Conservation (phyloP, 2,113 vertebrate genomes). For the Mesocricetus auratus region DNA sequence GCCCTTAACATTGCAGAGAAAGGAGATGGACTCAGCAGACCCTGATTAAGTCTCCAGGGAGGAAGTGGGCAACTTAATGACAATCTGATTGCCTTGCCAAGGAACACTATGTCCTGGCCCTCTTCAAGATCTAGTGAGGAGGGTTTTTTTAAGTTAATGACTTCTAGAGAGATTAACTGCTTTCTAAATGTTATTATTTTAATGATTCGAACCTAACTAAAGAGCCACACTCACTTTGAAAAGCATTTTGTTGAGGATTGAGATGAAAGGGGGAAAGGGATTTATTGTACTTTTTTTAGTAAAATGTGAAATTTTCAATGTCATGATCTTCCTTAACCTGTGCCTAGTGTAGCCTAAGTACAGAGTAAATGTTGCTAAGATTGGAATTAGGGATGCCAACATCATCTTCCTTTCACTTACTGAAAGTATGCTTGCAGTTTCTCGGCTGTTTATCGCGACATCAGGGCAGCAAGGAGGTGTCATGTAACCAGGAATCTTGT, state of each 20-base stretch:
- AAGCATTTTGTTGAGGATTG: constrained; percentile 15
- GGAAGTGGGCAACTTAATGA: not conserved
- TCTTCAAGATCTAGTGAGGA: not conserved
- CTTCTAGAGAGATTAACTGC: not conserved
- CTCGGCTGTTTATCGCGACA: not conserved
- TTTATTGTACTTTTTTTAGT: not conserved
- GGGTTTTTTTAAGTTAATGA: not conserved
- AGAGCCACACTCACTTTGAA: constrained; percentile 24
- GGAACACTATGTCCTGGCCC: not conserved
- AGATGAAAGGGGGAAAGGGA: not conserved
- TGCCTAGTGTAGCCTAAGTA: not conserved
- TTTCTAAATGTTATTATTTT: constrained; percentile 11
- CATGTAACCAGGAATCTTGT: not conserved
- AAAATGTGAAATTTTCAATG: constrained; percentile 7
- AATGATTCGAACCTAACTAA: constrained; percentile 6
- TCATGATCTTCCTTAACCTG: not conserved
- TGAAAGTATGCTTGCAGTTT: not conserved
- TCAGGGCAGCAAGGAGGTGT: not conserved
- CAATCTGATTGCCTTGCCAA: not conserved
- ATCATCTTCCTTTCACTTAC: not conserved
- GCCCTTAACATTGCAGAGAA: not conserved
- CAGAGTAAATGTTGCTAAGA: constrained; percentile 38
- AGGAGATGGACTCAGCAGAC: not conserved
- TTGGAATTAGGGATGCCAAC: not conserved
- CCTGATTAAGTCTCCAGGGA: not conserved